These are phyloP conservation scores for Psephotus haematonotus DNA, from an alignment of 2,113 vertebrate genomes.

Conservation along the genomic window DNA sequence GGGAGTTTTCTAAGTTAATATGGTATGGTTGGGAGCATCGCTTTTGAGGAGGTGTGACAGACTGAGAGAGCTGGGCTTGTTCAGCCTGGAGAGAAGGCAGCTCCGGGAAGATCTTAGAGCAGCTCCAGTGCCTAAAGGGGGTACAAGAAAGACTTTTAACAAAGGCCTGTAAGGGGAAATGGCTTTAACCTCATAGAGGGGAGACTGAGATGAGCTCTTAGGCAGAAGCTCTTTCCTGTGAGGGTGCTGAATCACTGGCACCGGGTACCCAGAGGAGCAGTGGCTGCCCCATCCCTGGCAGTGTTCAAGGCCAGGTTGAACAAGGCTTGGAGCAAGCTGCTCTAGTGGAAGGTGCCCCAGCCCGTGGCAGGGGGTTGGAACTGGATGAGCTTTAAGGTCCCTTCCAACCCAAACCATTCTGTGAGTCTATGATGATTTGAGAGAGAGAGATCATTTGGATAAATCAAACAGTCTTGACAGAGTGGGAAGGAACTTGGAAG, in stretches of 20 bases:
- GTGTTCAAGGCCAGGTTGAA: no score
- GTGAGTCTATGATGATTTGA: neutral
- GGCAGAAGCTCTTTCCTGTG: neutral
- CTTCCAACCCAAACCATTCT: neutral
- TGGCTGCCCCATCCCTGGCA: no score
- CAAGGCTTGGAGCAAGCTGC: neutral
- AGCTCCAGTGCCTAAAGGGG: neutral
- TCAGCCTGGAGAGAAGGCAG: neutral
- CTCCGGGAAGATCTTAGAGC: neutral
- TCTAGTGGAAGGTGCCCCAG: neutral
- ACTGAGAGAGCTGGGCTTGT: neutral
- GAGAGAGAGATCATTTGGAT: neutral
- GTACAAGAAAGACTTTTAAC: neutral
- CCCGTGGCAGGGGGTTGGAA: neutral
- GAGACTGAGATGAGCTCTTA: neutral
- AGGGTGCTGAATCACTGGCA: no score
- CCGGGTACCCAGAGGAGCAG: no score
- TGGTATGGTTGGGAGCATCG: neutral
- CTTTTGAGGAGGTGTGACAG: neutral
- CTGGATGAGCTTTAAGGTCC: neutral
- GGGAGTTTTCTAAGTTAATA: neutral
- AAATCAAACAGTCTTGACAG: neutral
- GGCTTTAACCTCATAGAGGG: neutral
- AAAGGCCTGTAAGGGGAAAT: neutral
- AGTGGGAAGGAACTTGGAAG: neutral